Evolutionary conservation across 2,888 invertebrate species (phyloP), one percentile per base, ranked within the genome.

Genomic region (Diaprepes abbreviatus): DNA sequence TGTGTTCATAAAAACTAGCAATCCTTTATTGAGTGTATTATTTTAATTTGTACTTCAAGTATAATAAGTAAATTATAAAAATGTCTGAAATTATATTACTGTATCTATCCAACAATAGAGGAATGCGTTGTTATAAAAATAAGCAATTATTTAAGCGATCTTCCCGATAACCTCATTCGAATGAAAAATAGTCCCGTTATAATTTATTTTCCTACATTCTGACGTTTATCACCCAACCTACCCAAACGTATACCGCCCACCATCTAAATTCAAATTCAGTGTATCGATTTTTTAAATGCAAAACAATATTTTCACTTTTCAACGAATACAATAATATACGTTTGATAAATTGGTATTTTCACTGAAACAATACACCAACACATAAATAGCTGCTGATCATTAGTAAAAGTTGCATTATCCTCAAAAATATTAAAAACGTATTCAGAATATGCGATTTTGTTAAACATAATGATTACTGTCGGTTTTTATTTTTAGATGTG

Each of bases 211-310:
- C 3, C 12, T 5, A n/a, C n/a, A 12, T 21, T 45, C 21, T 45
- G 45, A 45, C 45, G 45, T 21, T 48, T 28, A 48, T 24, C 24
- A 28, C 28, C 14, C 24, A 48, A 48, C 48, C 28, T 28, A 48
- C 28, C 48, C 48, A 48, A 48, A 48, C 48, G 14, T 17, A 33
- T 6, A 17, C n/a, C 45, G 21, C 45, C 45, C 45, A 45, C 48
- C 48, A 14, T 24, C 48, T 24, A 14, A 24, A 48, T 48, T 48
- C 6, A 48, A 10, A 48, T 28, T 14, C 48, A 9, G n/a, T 3
- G 10, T n/a, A 21, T 21, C 10, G 19, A 21, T 43, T 43, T 43
- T 43, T 43, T n/a, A n/a, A 2, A 43, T 19, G n/a, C 19, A n/a
- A 43, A 43, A 43, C 10, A 43, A 43, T 43, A 9, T 43, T 43